Percentiles rank a stretch among this genome's conserved stretches.
Evolutionary conservation across 1,140 invertebrate genomes (phyloP).

Genomic region (Hylaeus anthracinus): DNA sequence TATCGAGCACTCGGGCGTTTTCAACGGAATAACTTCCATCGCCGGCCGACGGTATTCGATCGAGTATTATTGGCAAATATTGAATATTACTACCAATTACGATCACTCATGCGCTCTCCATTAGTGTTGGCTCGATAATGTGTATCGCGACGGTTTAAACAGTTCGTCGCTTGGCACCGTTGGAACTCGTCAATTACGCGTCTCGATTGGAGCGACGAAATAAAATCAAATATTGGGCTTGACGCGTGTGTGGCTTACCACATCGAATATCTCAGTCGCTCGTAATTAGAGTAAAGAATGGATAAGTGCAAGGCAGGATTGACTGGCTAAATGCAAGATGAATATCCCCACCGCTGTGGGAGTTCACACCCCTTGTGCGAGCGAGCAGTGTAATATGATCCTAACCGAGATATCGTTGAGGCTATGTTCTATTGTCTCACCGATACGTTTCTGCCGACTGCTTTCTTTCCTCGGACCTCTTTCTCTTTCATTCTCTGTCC

Average conservation of each 20-base stretch:
- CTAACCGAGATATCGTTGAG: too few relatives aligned
- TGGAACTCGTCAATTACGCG: neutral
- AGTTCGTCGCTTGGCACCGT: neutral
- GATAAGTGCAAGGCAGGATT: too few relatives aligned
- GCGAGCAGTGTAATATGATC: too few relatives aligned
- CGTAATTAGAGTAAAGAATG: neutral
- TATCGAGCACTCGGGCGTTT: neutral
- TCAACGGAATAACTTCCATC: neutral
- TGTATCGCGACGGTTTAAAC: neutral
- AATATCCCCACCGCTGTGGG: too few relatives aligned
- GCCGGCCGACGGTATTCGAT: neutral
- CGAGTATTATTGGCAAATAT: conserved; percentile 6
- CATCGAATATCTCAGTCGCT: neutral
- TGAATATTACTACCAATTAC: conserved; percentile 8
- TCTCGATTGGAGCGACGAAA: neutral
- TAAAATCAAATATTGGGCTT: conserved; percentile 3
- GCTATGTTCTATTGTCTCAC: too few relatives aligned
- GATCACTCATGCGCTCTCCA: neutral
- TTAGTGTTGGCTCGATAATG: neutral
- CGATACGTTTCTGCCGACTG: too few relatives aligned
- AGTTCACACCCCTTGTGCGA: too few relatives aligned
- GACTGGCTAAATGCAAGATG: too few relatives aligned
- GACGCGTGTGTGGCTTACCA: neutral
- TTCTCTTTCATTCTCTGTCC: too few relatives aligned
- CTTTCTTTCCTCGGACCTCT: too few relatives aligned